These are phyloP conservation scores for Halictus ligatus DNA, from an alignment of 2,888 invertebrate genomes.

Conservation along the genomic window DNA sequence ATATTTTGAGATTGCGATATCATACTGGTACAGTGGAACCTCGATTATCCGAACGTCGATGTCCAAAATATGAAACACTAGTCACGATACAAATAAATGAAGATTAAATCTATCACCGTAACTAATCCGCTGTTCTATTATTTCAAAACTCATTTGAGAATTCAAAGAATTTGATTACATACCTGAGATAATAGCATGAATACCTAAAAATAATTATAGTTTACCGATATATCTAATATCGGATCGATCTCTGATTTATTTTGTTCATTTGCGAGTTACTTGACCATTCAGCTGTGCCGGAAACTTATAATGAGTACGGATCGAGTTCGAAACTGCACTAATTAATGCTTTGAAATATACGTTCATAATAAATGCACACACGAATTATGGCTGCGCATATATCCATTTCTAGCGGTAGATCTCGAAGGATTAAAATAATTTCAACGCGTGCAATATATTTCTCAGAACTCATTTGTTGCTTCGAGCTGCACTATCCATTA, in stretches of 20 bases:
- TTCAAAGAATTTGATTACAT: no score
- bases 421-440: not conserved
- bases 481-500: not conserved
- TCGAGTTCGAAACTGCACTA: not conserved
- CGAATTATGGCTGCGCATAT: not conserved
- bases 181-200: no score
- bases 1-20: no score
- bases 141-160: no score
- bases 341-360: not conserved
- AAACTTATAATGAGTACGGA: slow-evolving; percentile 1
- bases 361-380: not conserved
- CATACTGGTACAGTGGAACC: no score
- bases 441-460: not conserved
- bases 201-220: no score
- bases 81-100: no score
- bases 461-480: not conserved
- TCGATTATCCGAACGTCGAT: no score
- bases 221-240: not conserved
- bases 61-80: no score
- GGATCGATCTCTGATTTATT: not conserved
- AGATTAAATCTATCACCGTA: no score
- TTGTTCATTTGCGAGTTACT: not conserved
- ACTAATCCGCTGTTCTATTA: no score
- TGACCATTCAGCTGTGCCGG: not conserved
- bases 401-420: not conserved